Conservation (phyloP, 1,140 invertebrate species). For the Drosophila varians region DNA sequence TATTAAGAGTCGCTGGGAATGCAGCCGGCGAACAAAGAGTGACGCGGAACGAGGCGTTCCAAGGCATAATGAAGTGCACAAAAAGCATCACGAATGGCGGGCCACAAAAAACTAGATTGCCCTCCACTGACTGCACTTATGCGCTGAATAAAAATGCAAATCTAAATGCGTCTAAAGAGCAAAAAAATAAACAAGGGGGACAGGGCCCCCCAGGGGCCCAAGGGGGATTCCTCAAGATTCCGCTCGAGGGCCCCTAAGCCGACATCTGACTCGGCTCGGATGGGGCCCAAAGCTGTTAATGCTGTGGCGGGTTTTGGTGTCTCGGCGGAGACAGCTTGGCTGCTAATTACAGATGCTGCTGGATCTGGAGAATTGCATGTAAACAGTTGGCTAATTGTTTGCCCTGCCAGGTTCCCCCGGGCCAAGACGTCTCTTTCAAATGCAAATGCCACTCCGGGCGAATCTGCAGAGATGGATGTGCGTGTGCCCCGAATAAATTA, state of each 20-base stretch:
- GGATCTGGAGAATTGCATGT: constrained; percentile 49
- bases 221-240: constrained; percentile 19
- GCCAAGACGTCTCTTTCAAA: constrained; percentile 54
- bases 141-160: constrained; percentile 81
- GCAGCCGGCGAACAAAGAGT: constrained; percentile 42
- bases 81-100: neutral
- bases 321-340: constrained; percentile 42
- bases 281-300: constrained; percentile 6
- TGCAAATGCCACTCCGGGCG: constrained; percentile 72
- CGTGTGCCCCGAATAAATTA: constrained; percentile 64
- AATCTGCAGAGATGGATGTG: constrained; percentile 1
- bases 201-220: constrained; percentile 16
- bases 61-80: constrained; percentile 35
- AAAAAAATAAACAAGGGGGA: constrained; percentile 11
- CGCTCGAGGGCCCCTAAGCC: constrained; percentile 37
- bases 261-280: constrained; percentile 27
- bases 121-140: constrained; percentile 56
- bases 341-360: constrained; percentile 67
- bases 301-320: constrained; percentile 40
- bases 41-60: constrained; percentile 20
- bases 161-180: constrained; percentile 71
- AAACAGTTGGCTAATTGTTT: constrained; percentile 74
- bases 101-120: constrained; percentile 56
- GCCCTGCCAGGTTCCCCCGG: constrained; percentile 23
- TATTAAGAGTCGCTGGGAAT: neutral